Evolutionary conservation across 2,888 invertebrate genomes (phyloP).

Genomic region (Acronicta leporina): DNA sequence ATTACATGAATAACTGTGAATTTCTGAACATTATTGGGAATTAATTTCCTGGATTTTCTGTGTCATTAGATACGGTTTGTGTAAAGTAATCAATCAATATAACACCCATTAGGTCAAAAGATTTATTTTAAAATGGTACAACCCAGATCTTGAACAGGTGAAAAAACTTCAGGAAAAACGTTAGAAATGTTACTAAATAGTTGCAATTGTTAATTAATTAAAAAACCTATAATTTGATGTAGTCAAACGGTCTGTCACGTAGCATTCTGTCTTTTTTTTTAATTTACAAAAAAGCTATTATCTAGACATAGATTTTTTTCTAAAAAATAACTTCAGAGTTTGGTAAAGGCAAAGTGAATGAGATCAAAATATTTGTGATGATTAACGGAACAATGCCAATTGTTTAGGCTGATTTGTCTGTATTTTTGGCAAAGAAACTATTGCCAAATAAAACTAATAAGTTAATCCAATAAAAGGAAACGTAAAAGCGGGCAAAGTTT

Average conservation of each 20-base stretch:
- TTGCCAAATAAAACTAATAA: not conserved
- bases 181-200: slow-evolving; percentile 35
- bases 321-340: slow-evolving; percentile 28
- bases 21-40: slow-evolving; percentile 3
- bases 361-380: slow-evolving; percentile 40
- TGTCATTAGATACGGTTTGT: slow-evolving; percentile 31
- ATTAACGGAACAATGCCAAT: slow-evolving; percentile 39
- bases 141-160: slow-evolving; percentile 13
- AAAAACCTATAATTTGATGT: slow-evolving; percentile 46
- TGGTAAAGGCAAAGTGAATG: slow-evolving; percentile 22
- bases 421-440: slow-evolving; percentile 17
- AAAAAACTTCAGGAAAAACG: slow-evolving; percentile 34
- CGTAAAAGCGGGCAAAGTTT: not conserved
- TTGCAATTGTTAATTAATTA: slow-evolving; percentile 44
- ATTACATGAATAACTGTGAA: slow-evolving; percentile 7
- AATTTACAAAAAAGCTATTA: slow-evolving; percentile 58
- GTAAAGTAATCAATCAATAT: slow-evolving; percentile 36
- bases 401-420: slow-evolving; percentile 38
- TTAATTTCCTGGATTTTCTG: slow-evolving; percentile 16
- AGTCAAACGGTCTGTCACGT: slow-evolving; percentile 42
- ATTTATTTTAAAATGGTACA: slow-evolving; percentile 34
- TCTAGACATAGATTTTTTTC: slow-evolving; percentile 46
- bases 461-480: not conserved
- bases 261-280: slow-evolving; percentile 29
- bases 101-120: slow-evolving; percentile 39